These are phyloP conservation scores for Pogonomyrmex barbatus DNA, from an alignment of 1,140 invertebrate genomes.

Conservation along the genomic window DNA sequence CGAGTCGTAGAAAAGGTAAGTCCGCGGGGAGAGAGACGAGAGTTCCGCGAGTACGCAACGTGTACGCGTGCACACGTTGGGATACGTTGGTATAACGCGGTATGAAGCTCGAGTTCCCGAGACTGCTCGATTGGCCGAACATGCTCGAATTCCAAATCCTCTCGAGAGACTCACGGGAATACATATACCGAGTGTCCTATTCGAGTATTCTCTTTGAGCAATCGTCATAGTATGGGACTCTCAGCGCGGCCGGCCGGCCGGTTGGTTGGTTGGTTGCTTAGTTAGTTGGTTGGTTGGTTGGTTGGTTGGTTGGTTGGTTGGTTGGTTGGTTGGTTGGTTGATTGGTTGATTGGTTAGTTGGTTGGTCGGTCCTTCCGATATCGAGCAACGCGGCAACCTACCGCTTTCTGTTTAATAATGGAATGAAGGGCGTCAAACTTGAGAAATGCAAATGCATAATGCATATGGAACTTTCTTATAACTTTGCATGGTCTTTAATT, in stretches of 20 bases:
- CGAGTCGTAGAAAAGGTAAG: constrained; percentile 72
- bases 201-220: constrained; percentile 40
- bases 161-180: constrained; percentile 8
- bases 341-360: too few species aligned
- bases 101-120: background rate
- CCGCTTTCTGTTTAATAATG: constrained; percentile 4
- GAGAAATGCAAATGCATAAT: constrained; percentile 1
- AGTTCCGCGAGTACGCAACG: background rate
- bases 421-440: background rate
- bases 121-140: constrained; percentile 26
- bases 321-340: background rate
- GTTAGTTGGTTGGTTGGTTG: too few species aligned
- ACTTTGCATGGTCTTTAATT: background rate
- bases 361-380: background rate
- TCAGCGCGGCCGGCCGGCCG: background rate
- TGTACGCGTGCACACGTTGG: background rate
- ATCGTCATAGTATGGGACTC: background rate
- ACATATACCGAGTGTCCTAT: constrained; percentile 42
- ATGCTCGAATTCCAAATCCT: constrained; percentile 19
- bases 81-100: background rate
- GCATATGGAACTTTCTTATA: background rate
- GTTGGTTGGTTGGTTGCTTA: too few species aligned
- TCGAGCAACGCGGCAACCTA: background rate
- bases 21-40: background rate
- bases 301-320: too few species aligned